phyloP scores from a whole-genome alignment of 2,888 invertebrate genomes.

The Diplazon laetatorius region DNA sequence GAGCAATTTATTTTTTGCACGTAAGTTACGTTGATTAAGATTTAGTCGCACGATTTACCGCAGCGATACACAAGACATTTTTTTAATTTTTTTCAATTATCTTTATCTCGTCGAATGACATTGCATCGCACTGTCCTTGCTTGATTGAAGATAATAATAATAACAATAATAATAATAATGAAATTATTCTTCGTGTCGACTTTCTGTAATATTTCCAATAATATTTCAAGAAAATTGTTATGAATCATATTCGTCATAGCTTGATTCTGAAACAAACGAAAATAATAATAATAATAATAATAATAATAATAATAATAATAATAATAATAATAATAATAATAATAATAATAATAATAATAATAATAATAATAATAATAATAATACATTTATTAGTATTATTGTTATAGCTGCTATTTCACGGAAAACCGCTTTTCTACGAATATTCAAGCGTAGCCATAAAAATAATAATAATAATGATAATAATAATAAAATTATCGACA shows the following conservation, averaged over 20 bases:
- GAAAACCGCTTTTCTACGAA: not conserved
- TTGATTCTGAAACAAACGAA: not conserved
- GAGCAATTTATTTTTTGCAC: slow-evolving; percentile 61
- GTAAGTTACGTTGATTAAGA: slow-evolving; percentile 34
- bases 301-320: no score
- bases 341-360: no score
- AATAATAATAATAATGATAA: no score
- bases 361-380: no score
- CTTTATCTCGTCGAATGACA: slow-evolving; percentile 20
- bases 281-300: no score
- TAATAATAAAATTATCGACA: no score
- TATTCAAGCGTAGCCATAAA: not conserved
- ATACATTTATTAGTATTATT: no score
- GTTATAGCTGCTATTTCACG: not conserved
- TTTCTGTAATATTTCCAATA: slow-evolving; percentile 19
- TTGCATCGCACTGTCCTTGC: slow-evolving; percentile 36
- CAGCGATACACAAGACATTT: slow-evolving; percentile 24
- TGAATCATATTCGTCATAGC: slow-evolving; percentile 13
- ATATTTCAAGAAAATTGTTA: slow-evolving; percentile 19
- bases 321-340: no score
- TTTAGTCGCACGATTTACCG: slow-evolving; percentile 19
- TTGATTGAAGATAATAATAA: not conserved
- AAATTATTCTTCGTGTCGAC: no score
- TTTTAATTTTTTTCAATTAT: not conserved
- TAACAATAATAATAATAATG: no score